A percentile compares a stretch with the other conserved stretches of the same genome.
Evolutionary conservation across 2,113 vertebrate species (phyloP).

Genomic region (Oriolus oriolus): DNA sequence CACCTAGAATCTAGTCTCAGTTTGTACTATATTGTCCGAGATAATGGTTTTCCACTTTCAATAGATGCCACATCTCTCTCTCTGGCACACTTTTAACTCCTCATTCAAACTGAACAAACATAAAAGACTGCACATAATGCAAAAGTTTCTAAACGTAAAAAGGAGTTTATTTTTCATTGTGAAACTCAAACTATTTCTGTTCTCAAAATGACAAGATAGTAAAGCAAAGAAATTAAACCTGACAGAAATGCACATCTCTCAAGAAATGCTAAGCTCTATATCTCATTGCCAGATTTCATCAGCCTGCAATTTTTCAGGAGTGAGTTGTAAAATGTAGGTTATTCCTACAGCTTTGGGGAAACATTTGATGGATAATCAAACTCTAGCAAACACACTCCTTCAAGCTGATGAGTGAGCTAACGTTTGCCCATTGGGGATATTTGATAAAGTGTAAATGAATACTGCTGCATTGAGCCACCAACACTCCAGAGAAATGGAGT

Average conservation of each 20-base stretch:
- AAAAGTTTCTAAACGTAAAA: not conserved
- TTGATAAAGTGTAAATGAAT: constrained; percentile 30
- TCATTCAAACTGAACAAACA: not conserved
- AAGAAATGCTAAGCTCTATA: not conserved
- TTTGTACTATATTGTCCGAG: not conserved
- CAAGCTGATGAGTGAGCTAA: not conserved
- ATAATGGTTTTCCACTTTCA: not conserved
- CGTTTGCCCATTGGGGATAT: not conserved
- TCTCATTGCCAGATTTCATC: not conserved
- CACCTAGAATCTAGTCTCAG: not conserved
- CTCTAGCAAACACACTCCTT: not conserved
- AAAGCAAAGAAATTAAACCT: not conserved
- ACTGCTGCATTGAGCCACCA: not conserved
- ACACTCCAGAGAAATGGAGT: not conserved
- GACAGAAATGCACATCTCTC: not conserved
- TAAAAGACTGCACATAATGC: not conserved
- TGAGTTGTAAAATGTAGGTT: not conserved
- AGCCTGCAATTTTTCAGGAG: not conserved
- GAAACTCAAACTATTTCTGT: not conserved
- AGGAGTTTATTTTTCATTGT: not conserved
- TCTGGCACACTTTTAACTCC: not conserved
- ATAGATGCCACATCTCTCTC: not conserved
- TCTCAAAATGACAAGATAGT: not conserved
- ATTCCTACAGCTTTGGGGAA: not conserved
- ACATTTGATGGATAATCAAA: not conserved